Percentiles rank a stretch among this genome's conserved stretches.
Conservation (phyloP, 2,797 vertebrate genomes). For the Rhabdophis nuchalis region DNA sequence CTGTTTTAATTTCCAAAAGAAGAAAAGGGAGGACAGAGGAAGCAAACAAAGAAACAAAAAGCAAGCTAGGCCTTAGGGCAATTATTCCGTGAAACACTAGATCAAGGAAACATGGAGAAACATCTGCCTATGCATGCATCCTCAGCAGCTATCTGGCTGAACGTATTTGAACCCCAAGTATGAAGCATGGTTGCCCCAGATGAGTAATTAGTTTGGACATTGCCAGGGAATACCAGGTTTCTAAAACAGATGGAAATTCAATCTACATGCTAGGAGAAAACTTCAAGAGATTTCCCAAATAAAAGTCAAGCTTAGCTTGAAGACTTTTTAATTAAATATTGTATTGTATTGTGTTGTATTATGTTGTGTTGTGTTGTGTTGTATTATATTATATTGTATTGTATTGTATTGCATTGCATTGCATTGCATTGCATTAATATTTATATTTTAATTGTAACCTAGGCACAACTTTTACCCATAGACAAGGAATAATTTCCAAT, state of each 20-base stretch:
- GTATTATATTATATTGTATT: too few relatives aligned
- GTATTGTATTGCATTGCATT: too few relatives aligned
- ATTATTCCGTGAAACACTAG: not conserved
- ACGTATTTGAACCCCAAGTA: not conserved
- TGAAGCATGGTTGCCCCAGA: not conserved
- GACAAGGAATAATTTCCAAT: not conserved
- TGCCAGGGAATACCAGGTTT: not conserved
- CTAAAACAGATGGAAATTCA: not conserved
- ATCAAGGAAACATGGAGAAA: not conserved
- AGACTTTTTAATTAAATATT: not conserved
- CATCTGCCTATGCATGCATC: not conserved
- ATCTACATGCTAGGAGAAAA: not conserved
- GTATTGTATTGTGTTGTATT: too few relatives aligned
- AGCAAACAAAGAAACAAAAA: not conserved
- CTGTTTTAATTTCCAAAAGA: not conserved
- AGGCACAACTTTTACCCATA: not conserved
- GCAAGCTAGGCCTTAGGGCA: not conserved
- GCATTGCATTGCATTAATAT: not conserved
- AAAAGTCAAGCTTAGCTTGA: not conserved
- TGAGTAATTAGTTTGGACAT: not conserved
- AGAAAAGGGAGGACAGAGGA: not conserved
- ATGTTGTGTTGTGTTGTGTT: too few relatives aligned
- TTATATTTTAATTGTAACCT: not conserved
- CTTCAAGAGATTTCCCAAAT: not conserved
- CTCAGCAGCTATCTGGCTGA: not conserved